phyloP scores from a whole-genome alignment of 1,140 invertebrate species.

The Drosophila obscura region DNA sequence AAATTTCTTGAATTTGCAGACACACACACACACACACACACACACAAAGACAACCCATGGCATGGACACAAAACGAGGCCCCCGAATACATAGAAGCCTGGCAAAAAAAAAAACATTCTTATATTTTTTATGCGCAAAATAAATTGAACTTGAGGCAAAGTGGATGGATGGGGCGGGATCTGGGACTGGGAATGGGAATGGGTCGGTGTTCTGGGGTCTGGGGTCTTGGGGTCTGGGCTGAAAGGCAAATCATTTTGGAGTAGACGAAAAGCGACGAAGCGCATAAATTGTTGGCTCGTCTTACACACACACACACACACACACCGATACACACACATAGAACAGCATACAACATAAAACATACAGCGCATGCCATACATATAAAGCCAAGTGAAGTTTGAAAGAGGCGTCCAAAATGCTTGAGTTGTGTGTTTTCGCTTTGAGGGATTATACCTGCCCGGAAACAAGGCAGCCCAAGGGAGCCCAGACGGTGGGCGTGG shows the following conservation, averaged over 20 bases:
- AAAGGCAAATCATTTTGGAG: slow-evolving; percentile 68
- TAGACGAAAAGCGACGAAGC: slow-evolving; percentile 78
- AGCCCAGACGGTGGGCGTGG: background rate
- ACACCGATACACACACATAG: background rate
- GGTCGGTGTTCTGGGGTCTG: background rate
- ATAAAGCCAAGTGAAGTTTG: slow-evolving; percentile 24
- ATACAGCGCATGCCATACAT: slow-evolving; percentile 17
- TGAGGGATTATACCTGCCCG: slow-evolving; percentile 78
- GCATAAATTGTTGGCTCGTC: slow-evolving; percentile 72
- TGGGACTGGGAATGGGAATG: slow-evolving; percentile 1
- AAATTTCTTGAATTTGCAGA: slow-evolving; percentile 49
- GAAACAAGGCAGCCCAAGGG: slow-evolving; percentile 10
- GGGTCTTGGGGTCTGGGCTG: slow-evolving; percentile 1
- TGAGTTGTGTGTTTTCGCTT: slow-evolving; percentile 70
- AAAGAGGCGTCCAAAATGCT: slow-evolving; percentile 48
- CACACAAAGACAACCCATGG: background rate
- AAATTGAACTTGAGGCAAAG: slow-evolving; percentile 67
- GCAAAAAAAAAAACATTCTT: slow-evolving; percentile 44
- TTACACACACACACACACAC: slow-evolving; percentile 32
- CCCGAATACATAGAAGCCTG: slow-evolving; percentile 37
- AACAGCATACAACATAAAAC: background rate
- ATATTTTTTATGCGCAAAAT: slow-evolving; percentile 78
- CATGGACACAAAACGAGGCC: slow-evolving; percentile 14
- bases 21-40: slow-evolving; percentile 10
- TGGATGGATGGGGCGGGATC: slow-evolving; percentile 14